phyloP scores from a whole-genome alignment of 1,140 invertebrate genomes.

The Euglossa dilemma region DNA sequence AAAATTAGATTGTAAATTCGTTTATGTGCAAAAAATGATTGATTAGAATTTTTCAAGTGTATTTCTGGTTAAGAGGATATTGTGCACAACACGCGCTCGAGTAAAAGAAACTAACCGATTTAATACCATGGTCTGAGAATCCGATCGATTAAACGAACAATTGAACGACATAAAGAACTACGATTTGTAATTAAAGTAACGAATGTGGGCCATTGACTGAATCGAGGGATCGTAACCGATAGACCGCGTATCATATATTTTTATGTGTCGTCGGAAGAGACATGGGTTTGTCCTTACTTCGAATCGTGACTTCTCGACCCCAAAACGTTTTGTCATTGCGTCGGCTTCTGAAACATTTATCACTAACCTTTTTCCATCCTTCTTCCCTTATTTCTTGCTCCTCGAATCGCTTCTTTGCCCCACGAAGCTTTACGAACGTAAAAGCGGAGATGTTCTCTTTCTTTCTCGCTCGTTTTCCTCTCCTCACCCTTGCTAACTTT shows the following conservation, averaged over 20 bases:
- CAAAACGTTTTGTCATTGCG: conserved; percentile 74
- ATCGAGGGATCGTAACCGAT: not conserved
- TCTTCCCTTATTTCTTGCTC: not conserved
- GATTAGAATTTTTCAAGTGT: too few species aligned
- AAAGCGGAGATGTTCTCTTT: not conserved
- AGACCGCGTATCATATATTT: conserved; percentile 1
- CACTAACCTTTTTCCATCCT: conserved; percentile 66
- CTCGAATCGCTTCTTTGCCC: not conserved
- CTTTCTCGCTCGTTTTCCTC: not conserved
- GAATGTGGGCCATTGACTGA: not conserved
- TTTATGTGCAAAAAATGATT: too few species aligned
- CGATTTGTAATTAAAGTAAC: not conserved
- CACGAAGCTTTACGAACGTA: not conserved
- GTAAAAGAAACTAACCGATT: too few species aligned
- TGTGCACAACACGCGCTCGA: too few species aligned
- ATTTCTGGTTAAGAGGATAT: too few species aligned
- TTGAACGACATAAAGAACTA: too few species aligned
- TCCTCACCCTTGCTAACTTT: not conserved
- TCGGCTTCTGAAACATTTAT: conserved; percentile 74
- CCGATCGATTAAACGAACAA: not conserved
- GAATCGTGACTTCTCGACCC: conserved; percentile 70
- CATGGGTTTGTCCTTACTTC: conserved; percentile 25
- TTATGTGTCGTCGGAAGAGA: not conserved
- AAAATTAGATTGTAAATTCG: too few species aligned
- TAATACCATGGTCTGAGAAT: not conserved